Conservation (phyloP, 2,113 vertebrate genomes). For the Arizona elegans region DNA sequence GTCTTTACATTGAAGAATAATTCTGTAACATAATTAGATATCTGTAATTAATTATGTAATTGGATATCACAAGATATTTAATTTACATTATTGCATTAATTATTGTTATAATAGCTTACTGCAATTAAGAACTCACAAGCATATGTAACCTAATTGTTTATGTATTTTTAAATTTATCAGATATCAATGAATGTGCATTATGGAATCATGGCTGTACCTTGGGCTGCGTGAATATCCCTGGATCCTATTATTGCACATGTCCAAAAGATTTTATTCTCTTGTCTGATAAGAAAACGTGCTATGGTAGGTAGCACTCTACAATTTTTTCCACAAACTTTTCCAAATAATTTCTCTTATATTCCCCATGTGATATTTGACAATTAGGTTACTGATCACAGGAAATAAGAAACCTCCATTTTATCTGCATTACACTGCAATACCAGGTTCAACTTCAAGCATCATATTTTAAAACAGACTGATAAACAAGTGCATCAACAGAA, state of each 20-base stretch:
- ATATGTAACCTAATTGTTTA: background rate
- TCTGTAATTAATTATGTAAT: too few relatives aligned
- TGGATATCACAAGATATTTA: background rate
- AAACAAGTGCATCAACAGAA: background rate
- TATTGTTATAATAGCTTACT: background rate
- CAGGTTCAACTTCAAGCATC: background rate
- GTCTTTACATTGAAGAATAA: background rate
- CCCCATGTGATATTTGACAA: too few relatives aligned
- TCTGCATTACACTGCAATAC: background rate
- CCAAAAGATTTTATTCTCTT: slow-evolving; percentile 83
- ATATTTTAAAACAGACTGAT: background rate
- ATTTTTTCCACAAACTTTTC: background rate
- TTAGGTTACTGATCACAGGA: background rate
- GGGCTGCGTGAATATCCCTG: slow-evolving; percentile 89
- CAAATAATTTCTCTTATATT: background rate
- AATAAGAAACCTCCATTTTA: background rate
- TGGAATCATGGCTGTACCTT: slow-evolving; percentile 93
- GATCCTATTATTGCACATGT: slow-evolving; percentile 94
- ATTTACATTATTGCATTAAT: background rate
- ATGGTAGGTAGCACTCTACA: slow-evolving; percentile 66
- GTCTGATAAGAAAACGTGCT: slow-evolving; percentile 84
- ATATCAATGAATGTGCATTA: slow-evolving; percentile 89
- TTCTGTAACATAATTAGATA: background rate
- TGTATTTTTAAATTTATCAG: slow-evolving; percentile 61
- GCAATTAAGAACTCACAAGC: rapidly evolving